Base-by-base conservation (phyloP, 2,888 invertebrate species). In the Serrognathus titanus region DNA sequence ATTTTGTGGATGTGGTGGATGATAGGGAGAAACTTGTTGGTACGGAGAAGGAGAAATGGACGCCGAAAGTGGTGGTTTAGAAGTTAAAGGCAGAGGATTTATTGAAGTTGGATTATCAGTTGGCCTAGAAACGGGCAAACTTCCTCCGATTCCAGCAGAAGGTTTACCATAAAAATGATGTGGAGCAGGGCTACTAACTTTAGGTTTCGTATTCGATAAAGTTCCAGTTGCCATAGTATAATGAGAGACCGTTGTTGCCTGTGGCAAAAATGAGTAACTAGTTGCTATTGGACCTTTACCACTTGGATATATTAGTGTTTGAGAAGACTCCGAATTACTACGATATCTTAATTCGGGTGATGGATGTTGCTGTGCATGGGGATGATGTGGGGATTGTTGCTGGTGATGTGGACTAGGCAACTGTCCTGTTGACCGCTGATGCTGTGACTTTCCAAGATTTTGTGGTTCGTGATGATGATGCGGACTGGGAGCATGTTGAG, bases 141-240 rank as follows among this genome's bases (percentile, higher is more conserved):
- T 82, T 40, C 82, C 78, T 60, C 81, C 81, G 53, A 83, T 83
- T 11, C 84, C 84, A 40, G 83, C 80, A 38, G 78, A 79, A 3
- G 81, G 80, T 60, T 88, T 89, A 48, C 88, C 88, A 72, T 89
- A 89, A 59, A 89, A 85, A 70, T 88, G 88, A 51, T 85, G 87
- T 46, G 90, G 89, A 54, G 89, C 89, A 1, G 90, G 90, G 71
- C 88, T 88, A 68, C 88, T 89, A 46, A 89, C 89, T 78, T 87
- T 87, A 12, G 85, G 84, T 68, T 85, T 86, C 43, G 79, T 78
- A 51, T 80, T 81, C 46, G 80, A 79, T 55, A 78, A 75, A 55
- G 70, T 66, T 12, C 78, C 81, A 63, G 82, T 80, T 65, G 80
- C 75, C 69, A 81, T 71, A 6, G 77, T 74, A 75, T 81, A 69